Evolutionary conservation across 2,888 invertebrate species (phyloP), one percentile per base, ranked within the genome.

Genomic region (Microdon myrmicae): DNA sequence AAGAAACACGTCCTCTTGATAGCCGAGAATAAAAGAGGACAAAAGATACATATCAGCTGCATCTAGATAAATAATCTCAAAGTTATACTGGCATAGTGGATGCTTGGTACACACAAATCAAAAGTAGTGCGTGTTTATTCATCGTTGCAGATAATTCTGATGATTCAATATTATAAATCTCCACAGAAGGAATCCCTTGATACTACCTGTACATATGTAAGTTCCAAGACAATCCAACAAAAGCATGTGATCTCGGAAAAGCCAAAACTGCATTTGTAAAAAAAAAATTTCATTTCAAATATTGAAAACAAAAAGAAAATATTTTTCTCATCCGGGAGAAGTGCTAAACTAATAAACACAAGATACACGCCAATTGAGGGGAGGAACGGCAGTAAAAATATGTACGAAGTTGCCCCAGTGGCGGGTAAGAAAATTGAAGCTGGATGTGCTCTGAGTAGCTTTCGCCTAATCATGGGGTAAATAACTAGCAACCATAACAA

Each of bases 361-460:
- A n/a, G n/a, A n/a, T n/a, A n/a, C n/a, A 17, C 61, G 51, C 45
- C 61, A 56, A 45, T 22, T 13, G 37, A 7, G 9, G 19, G 43
- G 51, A 51, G 64, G 47, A 37, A 8, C 51, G 44, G 55, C 23
- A 34, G 45, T 22, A 53, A 58, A 64, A 70, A 61, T 68, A 87
- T 87, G 87, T 87, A 86, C 81, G 87, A 87, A 79, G 86, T 87
- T 73, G 85, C 87, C 77, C 85, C 85, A 79, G 85, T 87, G 70
- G 86, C 85, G 72, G 86, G 86, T 70, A 86, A 84, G 79, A 86
- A 85, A 80, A 84, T 87, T 73, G 85, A 87, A 80, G 87, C 86
- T 75, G 86, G 86, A 4, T 86, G 84, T 78, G 86, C 86, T 68
- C 83, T 85, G 68, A 83, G 83, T 75, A 83, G 83, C 73, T 73